Evolutionary conservation across 2,888 invertebrate species (phyloP), one percentile per base, ranked within the genome.

Genomic region (Meteorus cinctellus): DNA sequence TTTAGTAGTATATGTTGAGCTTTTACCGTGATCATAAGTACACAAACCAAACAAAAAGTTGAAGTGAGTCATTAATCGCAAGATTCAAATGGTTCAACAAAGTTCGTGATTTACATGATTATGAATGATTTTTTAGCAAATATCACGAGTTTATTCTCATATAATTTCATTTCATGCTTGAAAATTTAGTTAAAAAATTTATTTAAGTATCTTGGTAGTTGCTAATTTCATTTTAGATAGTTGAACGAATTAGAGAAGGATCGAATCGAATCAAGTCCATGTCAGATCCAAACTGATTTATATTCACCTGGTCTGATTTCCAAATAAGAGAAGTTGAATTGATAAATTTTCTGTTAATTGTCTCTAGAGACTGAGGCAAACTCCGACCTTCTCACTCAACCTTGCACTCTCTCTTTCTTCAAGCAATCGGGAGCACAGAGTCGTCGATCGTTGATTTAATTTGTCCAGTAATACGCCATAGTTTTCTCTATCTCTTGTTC

Each of bases 391-490:
- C 31, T 16, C 29, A n/a, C 34, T n/a, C 14, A 27, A 12, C 36
- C 65, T n/a, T 59, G 59, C 59, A 45, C 60, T 69, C 19, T 72
- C 55, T 71, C 69, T 45, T 74, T 62, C 14, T 6, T 48, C 75
- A 31, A 29, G 31, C 29, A 69, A 63, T 72, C 36, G 55, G 67
- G 48, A 73, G 68, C 74, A 48, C 48, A 70, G 12, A 41, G 76
- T 73, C 72, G 36, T 67, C 76, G 72, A 79, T 78, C 76, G 77
- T 72, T 76, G 77, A 80, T 80, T 80, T 80, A 78, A 79, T 80
- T 81, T 76, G 79, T 79, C 68, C 72, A 59, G 68, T 41, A 14
- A 51, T 68, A 48, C 63, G 41, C 45, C 34, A 68, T 63, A 41
- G 71, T 48, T 74, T 74, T 59, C 59, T 70, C 36, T 29, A 29